These are phyloP conservation scores for Hypolimnas misippus DNA, from an alignment of 2,888 invertebrate species.

Conservation along the genomic window DNA sequence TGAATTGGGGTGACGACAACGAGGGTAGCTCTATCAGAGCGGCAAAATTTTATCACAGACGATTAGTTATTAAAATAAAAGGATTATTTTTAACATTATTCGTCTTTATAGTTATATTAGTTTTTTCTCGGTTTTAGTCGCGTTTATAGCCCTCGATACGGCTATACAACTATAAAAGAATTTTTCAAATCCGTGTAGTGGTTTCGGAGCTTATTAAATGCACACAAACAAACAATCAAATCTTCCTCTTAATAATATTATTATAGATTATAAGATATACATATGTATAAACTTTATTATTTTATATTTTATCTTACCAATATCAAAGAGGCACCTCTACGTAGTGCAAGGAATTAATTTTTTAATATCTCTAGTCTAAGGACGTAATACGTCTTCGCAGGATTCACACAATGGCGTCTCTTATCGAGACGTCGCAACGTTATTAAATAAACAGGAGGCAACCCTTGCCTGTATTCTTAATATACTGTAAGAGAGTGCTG, in stretches of 20 bases:
- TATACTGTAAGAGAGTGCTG: constrained; percentile 54
- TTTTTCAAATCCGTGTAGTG: too few species aligned
- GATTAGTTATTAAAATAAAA: constrained; percentile 2
- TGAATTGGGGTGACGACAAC: constrained; percentile 72
- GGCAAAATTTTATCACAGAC: background rate
- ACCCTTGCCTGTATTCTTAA: constrained; percentile 61
- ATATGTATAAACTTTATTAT: too few species aligned
- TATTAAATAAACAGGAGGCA: constrained; percentile 74
- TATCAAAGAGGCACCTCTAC: constrained; percentile 3
- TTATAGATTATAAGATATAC: too few species aligned
- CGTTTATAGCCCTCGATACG: too few species aligned
- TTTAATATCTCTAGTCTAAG: constrained; percentile 33
- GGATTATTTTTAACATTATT: background rate
- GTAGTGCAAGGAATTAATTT: constrained; percentile 19
- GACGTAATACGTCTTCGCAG: constrained; percentile 45
- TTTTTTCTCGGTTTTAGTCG: too few species aligned
- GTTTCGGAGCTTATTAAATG: too few species aligned
- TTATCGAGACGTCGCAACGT: constrained; percentile 71
- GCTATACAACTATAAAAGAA: too few species aligned
- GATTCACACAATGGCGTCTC: constrained; percentile 64
- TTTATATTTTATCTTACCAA: too few species aligned
- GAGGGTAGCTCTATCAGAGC: constrained; percentile 45
- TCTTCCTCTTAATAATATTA: too few species aligned
- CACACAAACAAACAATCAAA: too few species aligned
- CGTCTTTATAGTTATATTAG: too few species aligned